Conservation (phyloP, 2,797 vertebrate genomes). For the Tragopan temminckii region DNA sequence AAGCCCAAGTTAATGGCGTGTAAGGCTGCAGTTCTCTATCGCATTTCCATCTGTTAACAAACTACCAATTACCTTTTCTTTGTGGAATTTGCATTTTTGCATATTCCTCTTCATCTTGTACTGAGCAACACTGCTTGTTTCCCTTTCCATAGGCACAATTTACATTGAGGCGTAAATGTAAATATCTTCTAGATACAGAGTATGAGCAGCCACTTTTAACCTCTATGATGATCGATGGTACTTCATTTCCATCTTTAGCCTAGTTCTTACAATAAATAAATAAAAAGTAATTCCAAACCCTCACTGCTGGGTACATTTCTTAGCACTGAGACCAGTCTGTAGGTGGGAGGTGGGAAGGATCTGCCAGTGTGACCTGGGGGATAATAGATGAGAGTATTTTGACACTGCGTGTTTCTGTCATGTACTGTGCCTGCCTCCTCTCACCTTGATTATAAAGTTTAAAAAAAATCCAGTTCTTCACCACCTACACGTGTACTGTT, state of each 20-base stretch:
- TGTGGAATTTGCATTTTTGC: not conserved
- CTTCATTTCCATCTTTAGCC: not conserved
- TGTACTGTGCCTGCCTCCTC: constrained; percentile 62
- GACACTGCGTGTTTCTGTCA: constrained; percentile 65
- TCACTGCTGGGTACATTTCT: not conserved
- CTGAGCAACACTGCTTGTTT: not conserved
- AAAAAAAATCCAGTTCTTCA: constrained; percentile 62
- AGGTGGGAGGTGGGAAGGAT: constrained; percentile 57
- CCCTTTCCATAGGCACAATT: not conserved
- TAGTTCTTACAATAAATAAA: not conserved
- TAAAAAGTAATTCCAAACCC: not conserved
- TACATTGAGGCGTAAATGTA: not conserved
- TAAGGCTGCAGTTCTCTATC: not conserved
- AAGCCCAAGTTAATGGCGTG: not conserved
- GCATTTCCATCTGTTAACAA: not conserved
- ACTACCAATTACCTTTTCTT: not conserved
- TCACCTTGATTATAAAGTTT: constrained; percentile 77
- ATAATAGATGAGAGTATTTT: constrained; percentile 73
- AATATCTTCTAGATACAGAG: constrained; percentile 9
- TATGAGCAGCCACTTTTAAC: constrained; percentile 11
- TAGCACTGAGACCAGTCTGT: constrained; percentile 6
- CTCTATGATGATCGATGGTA: not conserved
- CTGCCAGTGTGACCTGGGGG: constrained; percentile 68
- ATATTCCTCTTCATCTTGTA: not conserved
- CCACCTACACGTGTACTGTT: constrained; percentile 75